Evolutionary conservation across 2,888 invertebrate species (phyloP), one percentile per base, ranked within the genome.

Genomic region (Sarcophaga rosellei): DNA sequence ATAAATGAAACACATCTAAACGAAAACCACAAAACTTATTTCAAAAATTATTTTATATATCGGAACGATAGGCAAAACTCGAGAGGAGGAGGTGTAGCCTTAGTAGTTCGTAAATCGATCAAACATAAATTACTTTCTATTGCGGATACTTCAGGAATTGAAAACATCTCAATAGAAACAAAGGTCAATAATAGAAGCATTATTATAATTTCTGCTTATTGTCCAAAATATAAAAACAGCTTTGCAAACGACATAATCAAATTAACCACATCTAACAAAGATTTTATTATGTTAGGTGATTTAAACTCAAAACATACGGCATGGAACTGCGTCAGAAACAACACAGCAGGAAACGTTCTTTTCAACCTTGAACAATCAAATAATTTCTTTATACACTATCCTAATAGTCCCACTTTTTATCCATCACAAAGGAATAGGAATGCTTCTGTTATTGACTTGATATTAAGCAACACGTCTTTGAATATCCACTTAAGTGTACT

Each of bases 1-100:
- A 8, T 35, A 35, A 35, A 35, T 35, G 35, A 35, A 35, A 35
- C 35, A 35, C 35, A 8, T 1, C 35, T 35, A 8, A 35, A 8
- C 35, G 35, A 35, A 66, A 66, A 66, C n/a, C 66, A 20, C 44
- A 66, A 66, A 66, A 66, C 66, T 20, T 66, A 44, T 66, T 66
- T 66, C 20, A 66, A 66, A n/a, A 66, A 66, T 21, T 44, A 23
- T 21, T 12, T 23, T 4, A 12, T 44, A 23, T 66, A 66, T 44
- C 44, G 65, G 3, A 44, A 35, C 44, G 35, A 66, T 44, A 25
- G 10, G 62, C 12, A 15, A 25, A 25, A 25, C 5, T 25, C 25
- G 5, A 25, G 25, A 25, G 5, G 25, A 25, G 25, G 25, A 25
- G 25, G 25, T 6, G 25, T 25, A 6, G 25, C 25, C 6, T 6